These are phyloP conservation scores for Galleria mellonella DNA, from an alignment of 1,140 invertebrate genomes.

Conservation along the genomic window DNA sequence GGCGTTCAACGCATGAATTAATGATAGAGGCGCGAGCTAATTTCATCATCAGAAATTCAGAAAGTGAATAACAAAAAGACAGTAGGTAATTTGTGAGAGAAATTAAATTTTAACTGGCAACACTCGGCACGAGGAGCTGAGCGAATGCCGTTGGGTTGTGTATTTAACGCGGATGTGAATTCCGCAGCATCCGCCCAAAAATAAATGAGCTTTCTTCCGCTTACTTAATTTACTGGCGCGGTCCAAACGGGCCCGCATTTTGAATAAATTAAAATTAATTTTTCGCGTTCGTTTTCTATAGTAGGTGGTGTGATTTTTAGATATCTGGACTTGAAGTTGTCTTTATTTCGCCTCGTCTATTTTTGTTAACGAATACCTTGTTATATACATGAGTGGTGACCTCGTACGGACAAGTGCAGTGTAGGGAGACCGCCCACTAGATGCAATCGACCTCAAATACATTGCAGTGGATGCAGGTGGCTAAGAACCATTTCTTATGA, in stretches of 20 bases:
- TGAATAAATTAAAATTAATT: constrained; percentile 69
- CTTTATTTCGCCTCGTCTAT: too few species aligned
- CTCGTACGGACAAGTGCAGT: too few species aligned
- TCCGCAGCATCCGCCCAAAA: constrained; percentile 67
- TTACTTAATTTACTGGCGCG: constrained; percentile 67
- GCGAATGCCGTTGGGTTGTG: constrained; percentile 45
- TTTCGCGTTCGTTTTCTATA: constrained; percentile 34
- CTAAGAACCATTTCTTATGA: too few species aligned
- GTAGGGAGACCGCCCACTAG: too few species aligned
- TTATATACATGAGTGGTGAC: too few species aligned
- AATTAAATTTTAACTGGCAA: constrained; percentile 69
- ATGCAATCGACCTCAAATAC: too few species aligned
- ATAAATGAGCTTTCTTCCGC: constrained; percentile 72
- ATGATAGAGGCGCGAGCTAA: constrained; percentile 22
- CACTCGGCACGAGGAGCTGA: constrained; percentile 50
- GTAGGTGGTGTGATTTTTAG: background rate
- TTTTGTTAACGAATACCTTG: too few species aligned
- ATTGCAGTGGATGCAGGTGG: too few species aligned
- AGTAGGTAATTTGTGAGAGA: constrained; percentile 54
- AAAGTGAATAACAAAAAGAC: constrained; percentile 62
- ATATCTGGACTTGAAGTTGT: too few species aligned
- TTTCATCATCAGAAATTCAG: constrained; percentile 51
- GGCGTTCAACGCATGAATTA: constrained; percentile 21
- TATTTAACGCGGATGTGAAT: constrained; percentile 72
- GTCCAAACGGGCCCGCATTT: constrained; percentile 17